Evolutionary conservation across 35 echinoderm and acorn worm genomes (phyloP), one percentile per base, ranked within the genome.

Genomic region (Hemicentrotus pulcherrimus): DNA sequence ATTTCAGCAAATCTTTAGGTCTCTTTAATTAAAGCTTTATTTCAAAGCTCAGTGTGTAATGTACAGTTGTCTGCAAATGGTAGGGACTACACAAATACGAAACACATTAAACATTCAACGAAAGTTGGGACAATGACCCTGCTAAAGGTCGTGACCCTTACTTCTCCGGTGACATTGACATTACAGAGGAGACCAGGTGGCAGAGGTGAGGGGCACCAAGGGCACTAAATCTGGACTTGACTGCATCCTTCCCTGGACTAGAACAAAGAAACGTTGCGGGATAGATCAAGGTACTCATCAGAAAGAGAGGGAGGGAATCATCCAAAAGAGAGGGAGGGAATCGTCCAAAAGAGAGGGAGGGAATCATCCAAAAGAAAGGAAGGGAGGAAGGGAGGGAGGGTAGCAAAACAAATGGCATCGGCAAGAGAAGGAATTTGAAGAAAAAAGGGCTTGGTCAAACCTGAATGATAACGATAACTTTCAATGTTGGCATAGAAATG

Each of bases 161-260:
- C 91, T 93, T 58, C 50, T 93, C 91, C 48, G 91, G 48, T 46
- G 41, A 32, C 91, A 93, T 93, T 93, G 91, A 58, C 91, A 93
- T 48, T 46, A 58, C 91, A 58, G 91, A 46, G 91, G 91, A 58
- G 91, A 32, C 47, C 2, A 93, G 46, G 48, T 93, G 91, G 48
- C 91, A 48, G 4, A 93, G 91, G 46, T 93, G 91, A 58, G 91
- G 91, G 46, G 48, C 46, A 58, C 46, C 30, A 28, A 93, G 91
- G 48, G 48, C 91, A 58, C 32, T 46, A 22, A 28, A 22, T 58
- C 91, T 93, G 91, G 16, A 16, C 32, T 90, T 90, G 14, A 19
- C 32, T 31, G 88, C 88, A 41, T 90, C 88, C 45, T 47, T 90
- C 31, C 31, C 32, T 45, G 31, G 46, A 47, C 88, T 90, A 90